phyloP scores from a whole-genome alignment of 2,888 invertebrate species.

The Galerucella calmariensis region DNA sequence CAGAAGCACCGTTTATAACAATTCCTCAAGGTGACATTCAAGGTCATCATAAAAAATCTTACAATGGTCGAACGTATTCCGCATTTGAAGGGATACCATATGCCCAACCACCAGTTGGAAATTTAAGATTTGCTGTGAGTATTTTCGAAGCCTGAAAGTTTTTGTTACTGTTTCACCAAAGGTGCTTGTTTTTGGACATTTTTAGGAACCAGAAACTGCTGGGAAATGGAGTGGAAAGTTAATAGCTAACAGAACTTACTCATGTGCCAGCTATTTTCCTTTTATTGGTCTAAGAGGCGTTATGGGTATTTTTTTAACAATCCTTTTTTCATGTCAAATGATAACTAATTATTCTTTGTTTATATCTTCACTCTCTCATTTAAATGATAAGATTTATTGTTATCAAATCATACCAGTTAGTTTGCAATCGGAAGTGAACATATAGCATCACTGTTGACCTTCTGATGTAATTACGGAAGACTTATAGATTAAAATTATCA shows the following conservation, averaged over 20 bases:
- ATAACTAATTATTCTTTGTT: too few species aligned
- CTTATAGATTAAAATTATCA: too few species aligned
- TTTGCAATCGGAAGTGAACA: too few species aligned
- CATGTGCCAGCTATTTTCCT: constrained; percentile 53
- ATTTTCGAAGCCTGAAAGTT: neutral
- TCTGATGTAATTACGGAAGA: too few species aligned
- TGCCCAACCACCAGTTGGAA: constrained; percentile 52
- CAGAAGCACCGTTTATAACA: constrained; percentile 31
- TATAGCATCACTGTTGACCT: too few species aligned
- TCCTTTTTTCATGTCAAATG: neutral
- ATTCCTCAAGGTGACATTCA: constrained; percentile 48
- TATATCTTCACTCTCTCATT: too few species aligned
- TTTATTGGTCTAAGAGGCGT: constrained; percentile 67
- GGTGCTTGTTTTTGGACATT: constrained; percentile 11
- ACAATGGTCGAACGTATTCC: constrained; percentile 47
- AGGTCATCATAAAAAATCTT: constrained; percentile 48
- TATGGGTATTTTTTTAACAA: constrained; percentile 65
- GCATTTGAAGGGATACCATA: constrained; percentile 56
- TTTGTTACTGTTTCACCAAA: neutral
- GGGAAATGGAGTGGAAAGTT: constrained; percentile 53
- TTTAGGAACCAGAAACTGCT: constrained; percentile 52
- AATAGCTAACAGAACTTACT: constrained; percentile 52
- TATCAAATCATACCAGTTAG: too few species aligned
- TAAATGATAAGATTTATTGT: too few species aligned
- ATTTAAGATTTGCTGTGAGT: constrained; percentile 52